phyloP scores from a whole-genome alignment of 2,888 invertebrate species.

The Polymixis lichenea region DNA sequence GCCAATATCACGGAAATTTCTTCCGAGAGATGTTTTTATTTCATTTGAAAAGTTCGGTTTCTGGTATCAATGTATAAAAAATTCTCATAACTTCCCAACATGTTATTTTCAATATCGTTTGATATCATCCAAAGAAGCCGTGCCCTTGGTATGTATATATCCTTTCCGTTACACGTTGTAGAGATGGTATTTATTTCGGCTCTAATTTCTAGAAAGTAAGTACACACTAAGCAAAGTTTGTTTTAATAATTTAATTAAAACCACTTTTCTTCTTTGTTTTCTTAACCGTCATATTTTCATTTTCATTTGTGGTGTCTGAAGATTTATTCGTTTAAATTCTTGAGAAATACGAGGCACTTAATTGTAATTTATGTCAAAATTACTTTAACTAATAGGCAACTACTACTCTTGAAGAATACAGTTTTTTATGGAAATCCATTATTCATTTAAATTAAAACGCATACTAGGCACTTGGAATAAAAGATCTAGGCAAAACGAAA shows the following conservation, averaged over 20 bases:
- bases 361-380: constrained; percentile 20
- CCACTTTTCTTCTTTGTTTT: not conserved
- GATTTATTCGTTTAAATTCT: constrained; percentile 14
- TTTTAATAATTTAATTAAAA: not conserved
- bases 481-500: not conserved
- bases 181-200: not conserved
- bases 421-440: constrained; percentile 4
- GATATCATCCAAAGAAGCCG: too few species aligned
- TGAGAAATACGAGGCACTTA: constrained; percentile 30
- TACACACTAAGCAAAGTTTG: not conserved
- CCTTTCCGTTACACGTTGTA: too few species aligned
- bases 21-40: too few species aligned
- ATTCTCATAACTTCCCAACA: too few species aligned
- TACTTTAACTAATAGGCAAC: not conserved
- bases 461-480: not conserved
- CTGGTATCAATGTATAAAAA: too few species aligned
- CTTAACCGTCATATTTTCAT: not conserved
- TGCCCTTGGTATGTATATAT: too few species aligned
- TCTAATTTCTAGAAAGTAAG: not conserved
- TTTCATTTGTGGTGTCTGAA: not conserved
- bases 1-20: too few species aligned
- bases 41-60: too few species aligned
- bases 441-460: constrained; percentile 8
- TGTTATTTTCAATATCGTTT: too few species aligned
- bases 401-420: constrained; percentile 6